Base-by-base conservation (phyloP, 1,140 invertebrate species). In the Bombus ignitus region DNA sequence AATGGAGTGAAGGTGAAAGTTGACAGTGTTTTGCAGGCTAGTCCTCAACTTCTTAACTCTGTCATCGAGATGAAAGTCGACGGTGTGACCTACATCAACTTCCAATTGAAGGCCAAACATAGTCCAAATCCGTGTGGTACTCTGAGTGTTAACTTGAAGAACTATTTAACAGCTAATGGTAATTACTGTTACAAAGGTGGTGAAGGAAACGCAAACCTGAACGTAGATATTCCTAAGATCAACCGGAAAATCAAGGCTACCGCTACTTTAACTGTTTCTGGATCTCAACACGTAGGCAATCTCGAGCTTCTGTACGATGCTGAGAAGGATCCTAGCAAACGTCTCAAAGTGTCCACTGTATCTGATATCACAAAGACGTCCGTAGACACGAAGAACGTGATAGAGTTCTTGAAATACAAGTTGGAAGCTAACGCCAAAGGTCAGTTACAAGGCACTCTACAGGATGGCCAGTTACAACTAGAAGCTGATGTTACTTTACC, bases 291-390 rank as follows among this genome's bases (percentile, higher is more conserved):
- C 88, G 96, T 96, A 62, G 95, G 96, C 0, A 96, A 96, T 39
- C 83, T 96, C 1, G 96, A 96, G 53, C 35, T 98, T 3, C 96
- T 95, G 74, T 96, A 97, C 15, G 96, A 98, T 91, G 97, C 96
- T n/a, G 96, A 97, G 25, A 97, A 97, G 86, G 96, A 97, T 90
- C 96, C 96, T 25, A 96, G 92, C 71, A 96, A 97, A 73, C 96
- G 96, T 87, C 86, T 98, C 2, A 95, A 96, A 85, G 89, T 97
- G 12, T 95, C 95, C n/a, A 97, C 97, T 0, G 94, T 96, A 47
- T 96, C 96, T 62, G 96, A 96, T 72, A 82, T 96, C 0, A 96
- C 96, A 0, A 95, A 96, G 12, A 95, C 95, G 1, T 94, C 95
- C 5, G 57, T 97, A 1, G 96, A 97, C n/a, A 96, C 97, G 0